Evolutionary conservation across 2,888 invertebrate genomes (phyloP).

Genomic region (Drosophila subquinaria): DNA sequence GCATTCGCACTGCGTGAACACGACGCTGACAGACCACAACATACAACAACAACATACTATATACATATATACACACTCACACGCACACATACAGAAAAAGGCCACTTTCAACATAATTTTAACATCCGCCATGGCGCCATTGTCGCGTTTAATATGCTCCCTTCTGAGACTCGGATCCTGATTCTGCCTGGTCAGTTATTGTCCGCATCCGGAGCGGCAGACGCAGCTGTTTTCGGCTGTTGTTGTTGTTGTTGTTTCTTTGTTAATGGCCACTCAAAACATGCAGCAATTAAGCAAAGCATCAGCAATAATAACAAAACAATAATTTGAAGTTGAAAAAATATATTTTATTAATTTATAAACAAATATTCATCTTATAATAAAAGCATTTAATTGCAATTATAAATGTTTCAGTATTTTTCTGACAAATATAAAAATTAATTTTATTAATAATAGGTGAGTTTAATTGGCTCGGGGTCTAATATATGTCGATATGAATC

Average conservation of each 20-base stretch:
- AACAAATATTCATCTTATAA: not conserved
- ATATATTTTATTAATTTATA: constrained; percentile 4
- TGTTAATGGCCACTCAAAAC: constrained; percentile 50
- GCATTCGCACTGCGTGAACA: constrained; percentile 41
- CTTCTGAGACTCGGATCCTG: not conserved
- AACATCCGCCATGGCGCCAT: constrained; percentile 72
- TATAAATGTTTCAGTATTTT: not conserved
- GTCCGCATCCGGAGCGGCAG: constrained; percentile 24
- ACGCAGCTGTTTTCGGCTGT: constrained; percentile 24
- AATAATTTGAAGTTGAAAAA: constrained; percentile 14
- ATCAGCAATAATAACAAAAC: constrained; percentile 10
- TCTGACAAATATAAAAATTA: not conserved
- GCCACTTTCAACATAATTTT: constrained; percentile 73
- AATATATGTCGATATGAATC: no score
- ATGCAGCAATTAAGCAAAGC: constrained; percentile 58
- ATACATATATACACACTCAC: constrained; percentile 15
- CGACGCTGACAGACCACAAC: constrained; percentile 38
- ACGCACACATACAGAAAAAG: constrained; percentile 19
- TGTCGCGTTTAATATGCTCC: constrained; percentile 64
- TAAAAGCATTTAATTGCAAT: not conserved
- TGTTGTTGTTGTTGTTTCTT: constrained; percentile 32
- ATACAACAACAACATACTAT: constrained; percentile 16
- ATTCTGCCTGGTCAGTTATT: constrained; percentile 43
- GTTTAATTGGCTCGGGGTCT: no score
- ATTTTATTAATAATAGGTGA: no score